Conservation (phyloP, 1,140 invertebrate species). For the Bilobella aurantiaca region DNA sequence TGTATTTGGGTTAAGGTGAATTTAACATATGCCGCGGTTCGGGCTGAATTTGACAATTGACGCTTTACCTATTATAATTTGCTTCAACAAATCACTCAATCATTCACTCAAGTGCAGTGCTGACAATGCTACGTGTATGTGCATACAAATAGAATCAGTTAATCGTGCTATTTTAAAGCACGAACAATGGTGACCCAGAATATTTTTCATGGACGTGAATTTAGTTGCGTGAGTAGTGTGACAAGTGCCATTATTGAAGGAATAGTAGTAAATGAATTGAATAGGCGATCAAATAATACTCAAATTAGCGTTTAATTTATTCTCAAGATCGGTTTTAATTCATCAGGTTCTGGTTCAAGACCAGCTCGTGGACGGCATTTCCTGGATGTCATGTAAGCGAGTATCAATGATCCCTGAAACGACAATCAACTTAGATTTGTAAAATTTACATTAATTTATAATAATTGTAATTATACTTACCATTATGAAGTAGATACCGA, state of each 20-base stretch:
- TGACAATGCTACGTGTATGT: too few relatives aligned
- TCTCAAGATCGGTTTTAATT: not conserved
- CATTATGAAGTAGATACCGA: not conserved
- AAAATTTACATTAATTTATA: not conserved
- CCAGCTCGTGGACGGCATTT: not conserved
- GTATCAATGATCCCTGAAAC: not conserved
- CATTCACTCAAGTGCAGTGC: too few relatives aligned
- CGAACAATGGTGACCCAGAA: too few relatives aligned
- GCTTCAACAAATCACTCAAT: too few relatives aligned
- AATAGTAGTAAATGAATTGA: not conserved
- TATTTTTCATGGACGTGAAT: too few relatives aligned
- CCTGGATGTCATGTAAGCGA: not conserved
- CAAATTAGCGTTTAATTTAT: not conserved
- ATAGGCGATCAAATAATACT: not conserved
- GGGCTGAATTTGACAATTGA: too few relatives aligned
- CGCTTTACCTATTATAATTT: too few relatives aligned
- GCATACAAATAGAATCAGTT: too few relatives aligned
- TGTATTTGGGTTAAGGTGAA: too few relatives aligned
- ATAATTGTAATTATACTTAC: not conserved
- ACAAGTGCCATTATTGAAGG: not conserved
- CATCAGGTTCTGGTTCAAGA: not conserved
- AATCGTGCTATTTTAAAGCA: too few relatives aligned
- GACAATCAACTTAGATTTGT: not conserved
- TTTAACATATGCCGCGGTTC: too few relatives aligned
- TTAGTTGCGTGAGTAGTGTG: too few relatives aligned